phyloP scores from a whole-genome alignment of 2,113 vertebrate genomes.

The Octodon degus region DNA sequence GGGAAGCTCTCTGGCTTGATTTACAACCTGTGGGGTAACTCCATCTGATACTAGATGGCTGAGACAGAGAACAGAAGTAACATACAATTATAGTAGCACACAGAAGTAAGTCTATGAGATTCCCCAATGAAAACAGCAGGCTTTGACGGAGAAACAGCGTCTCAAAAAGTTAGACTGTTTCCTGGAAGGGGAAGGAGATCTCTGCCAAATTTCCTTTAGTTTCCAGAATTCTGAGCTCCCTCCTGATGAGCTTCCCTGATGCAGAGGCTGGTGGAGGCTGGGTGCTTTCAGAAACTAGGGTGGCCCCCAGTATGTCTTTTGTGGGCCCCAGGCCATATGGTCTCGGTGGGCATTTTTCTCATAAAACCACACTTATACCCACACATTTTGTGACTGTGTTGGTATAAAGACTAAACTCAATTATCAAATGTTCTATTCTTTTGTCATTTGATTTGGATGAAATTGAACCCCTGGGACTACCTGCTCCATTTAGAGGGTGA shows the following conservation, averaged over 20 bases:
- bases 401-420: slow-evolving; percentile 9
- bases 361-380: neutral
- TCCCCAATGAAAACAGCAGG: slow-evolving; percentile 59
- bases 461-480: neutral
- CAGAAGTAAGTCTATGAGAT: slow-evolving; percentile 15
- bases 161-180: slow-evolving; percentile 54
- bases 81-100: slow-evolving; percentile 55
- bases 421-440: neutral
- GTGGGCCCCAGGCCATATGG: no score
- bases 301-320: neutral
- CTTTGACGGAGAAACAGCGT: slow-evolving; percentile 51
- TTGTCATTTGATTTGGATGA: neutral
- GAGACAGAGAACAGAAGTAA: slow-evolving; percentile 31
- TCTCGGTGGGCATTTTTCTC: neutral
- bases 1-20: slow-evolving; percentile 32
- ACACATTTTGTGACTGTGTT: neutral
- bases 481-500: neutral
- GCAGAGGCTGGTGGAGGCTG: neutral
- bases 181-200: slow-evolving; percentile 46
- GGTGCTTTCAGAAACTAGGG: neutral
- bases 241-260: neutral
- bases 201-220: slow-evolving; percentile 39
- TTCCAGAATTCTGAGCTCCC: neutral
- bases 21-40: slow-evolving; percentile 12
- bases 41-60: neutral